phyloP scores from a whole-genome alignment of 2,797 vertebrate genomes.

The Lycodopsis pacificus region DNA sequence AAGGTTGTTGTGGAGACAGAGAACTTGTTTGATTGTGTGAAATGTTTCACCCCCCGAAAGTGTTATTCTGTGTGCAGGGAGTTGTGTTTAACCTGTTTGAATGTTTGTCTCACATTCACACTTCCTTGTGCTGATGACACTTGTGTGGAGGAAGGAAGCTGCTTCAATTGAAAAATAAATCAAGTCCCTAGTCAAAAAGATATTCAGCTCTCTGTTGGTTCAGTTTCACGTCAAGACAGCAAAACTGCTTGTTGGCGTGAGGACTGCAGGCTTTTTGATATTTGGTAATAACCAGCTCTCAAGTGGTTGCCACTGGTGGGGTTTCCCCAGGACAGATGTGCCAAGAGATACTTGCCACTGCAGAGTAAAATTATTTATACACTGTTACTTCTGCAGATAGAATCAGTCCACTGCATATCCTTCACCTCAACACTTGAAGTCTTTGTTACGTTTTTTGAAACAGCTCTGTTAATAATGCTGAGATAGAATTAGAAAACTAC shows the following conservation, averaged over 20 bases:
- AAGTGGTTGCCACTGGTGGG: slow-evolving; percentile 17
- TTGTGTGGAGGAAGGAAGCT: slow-evolving; percentile 21
- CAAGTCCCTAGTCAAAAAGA: slow-evolving; percentile 10
- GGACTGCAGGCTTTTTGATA: slow-evolving; percentile 22
- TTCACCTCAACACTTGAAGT: neutral
- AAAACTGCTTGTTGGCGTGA: slow-evolving; percentile 16
- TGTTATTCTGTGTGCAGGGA: neutral
- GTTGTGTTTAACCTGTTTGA: neutral
- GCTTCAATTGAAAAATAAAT: slow-evolving; percentile 33
- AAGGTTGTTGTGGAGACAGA: neutral
- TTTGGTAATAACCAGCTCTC: slow-evolving; percentile 31
- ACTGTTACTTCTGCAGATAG: slow-evolving; percentile 12
- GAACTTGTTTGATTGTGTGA: slow-evolving; percentile 8
- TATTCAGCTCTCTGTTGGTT: slow-evolving; percentile 32
- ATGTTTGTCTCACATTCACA: slow-evolving; percentile 4
- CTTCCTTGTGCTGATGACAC: slow-evolving; percentile 13
- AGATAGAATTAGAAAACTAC: neutral
- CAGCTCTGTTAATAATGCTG: neutral
- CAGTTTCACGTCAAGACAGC: neutral
- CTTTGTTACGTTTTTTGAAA: neutral
- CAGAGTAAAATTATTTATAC: slow-evolving; percentile 32
- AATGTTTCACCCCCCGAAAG: slow-evolving; percentile 3
- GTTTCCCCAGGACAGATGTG: slow-evolving; percentile 20
- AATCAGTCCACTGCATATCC: slow-evolving; percentile 1
- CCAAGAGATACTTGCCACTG: slow-evolving; percentile 21